Base-by-base conservation (phyloP, 1,140 invertebrate genomes). In the Tigriopus japonicus region DNA sequence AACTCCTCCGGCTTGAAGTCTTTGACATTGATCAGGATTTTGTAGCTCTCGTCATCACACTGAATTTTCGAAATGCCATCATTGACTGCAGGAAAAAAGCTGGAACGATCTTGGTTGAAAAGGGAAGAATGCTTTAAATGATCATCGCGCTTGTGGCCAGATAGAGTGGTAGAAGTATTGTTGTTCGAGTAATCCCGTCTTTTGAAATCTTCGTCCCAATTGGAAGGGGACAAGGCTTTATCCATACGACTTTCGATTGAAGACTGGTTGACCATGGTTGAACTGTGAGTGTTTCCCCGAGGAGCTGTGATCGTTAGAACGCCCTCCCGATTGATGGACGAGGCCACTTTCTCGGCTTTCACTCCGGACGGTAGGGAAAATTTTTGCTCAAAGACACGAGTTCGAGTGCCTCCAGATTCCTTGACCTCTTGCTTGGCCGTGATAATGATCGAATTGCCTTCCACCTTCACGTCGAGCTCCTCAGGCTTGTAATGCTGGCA, bases 1-100 rank as follows among this genome's bases (percentile, higher is more conserved):
- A 61, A 40, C 59, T 61, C 59, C 45, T 61, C 59, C 5, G 59
- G 59, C 21, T 54, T 61, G 28, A 51, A 61, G 23, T 19, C n/a
- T 7, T 17, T 15, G 12, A 61, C 59, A 42, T 61, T 49, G n/a
- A 61, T 24, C 15, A 35, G 5, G 23, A 61, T 61, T 40, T 61
- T 61, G 28, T 61, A 61, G 24, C 14, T 61, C 14, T 61, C 51
- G 6, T 28, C 35, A 24, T 61, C 59, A 21, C 13, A 24, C 14
- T 24, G 14, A 5, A 53, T 52, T 40, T 51, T 61, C 19, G 49
- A 54, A 24, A 23, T 52, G 15, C 43, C 49, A 19, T 23, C 45
- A 13, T 59, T 15, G 21, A 21, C 19, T 35, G 28, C 9, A 35
- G 28, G 28, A 9, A 35, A 35, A 35, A 35, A 35, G 28, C 28